Percentiles rank a stretch among this genome's conserved stretches.
These are phyloP conservation scores for Numida meleagris DNA, from an alignment of 2,113 vertebrate species.

Conservation along the genomic window DNA sequence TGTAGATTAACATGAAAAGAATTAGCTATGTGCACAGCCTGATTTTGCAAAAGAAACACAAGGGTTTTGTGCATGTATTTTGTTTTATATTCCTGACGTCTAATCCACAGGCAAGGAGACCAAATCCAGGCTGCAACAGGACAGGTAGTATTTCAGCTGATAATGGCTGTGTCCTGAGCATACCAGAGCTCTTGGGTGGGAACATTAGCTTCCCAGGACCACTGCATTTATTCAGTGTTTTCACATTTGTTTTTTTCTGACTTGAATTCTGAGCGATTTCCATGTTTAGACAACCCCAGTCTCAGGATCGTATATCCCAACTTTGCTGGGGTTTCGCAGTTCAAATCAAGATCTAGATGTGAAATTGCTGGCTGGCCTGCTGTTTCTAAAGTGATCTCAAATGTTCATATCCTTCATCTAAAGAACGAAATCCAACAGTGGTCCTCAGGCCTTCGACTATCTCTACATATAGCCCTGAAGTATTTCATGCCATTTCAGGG, in stretches of 20 bases:
- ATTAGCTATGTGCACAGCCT: slow-evolving; percentile 62
- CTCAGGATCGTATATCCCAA: neutral
- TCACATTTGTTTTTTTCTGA: slow-evolving; percentile 28
- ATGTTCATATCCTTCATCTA: neutral
- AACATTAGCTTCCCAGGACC: neutral
- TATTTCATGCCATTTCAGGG: neutral
- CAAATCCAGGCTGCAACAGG: slow-evolving; percentile 36
- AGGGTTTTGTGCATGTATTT: slow-evolving; percentile 46
- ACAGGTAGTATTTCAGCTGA: slow-evolving; percentile 35
- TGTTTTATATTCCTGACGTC: slow-evolving; percentile 48
- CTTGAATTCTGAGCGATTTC: neutral
- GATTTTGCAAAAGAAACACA: slow-evolving; percentile 51
- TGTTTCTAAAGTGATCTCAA: neutral
- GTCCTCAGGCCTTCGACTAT: neutral
- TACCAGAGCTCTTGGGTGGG: neutral
- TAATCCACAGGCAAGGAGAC: slow-evolving; percentile 50
- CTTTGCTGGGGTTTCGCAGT: slow-evolving; percentile 16
- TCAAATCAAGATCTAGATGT: slow-evolving; percentile 15
- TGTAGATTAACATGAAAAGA: slow-evolving; percentile 75
- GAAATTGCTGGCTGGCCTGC: neutral
- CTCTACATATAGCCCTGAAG: neutral
- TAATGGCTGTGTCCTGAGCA: neutral
- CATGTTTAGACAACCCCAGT: slow-evolving; percentile 23
- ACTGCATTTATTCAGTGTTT: neutral
- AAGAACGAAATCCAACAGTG: neutral